A percentile compares a stretch with the other conserved stretches of the same genome.
Conservation (phyloP, 2,797 vertebrate species). For the Euthynnus affinis region DNA sequence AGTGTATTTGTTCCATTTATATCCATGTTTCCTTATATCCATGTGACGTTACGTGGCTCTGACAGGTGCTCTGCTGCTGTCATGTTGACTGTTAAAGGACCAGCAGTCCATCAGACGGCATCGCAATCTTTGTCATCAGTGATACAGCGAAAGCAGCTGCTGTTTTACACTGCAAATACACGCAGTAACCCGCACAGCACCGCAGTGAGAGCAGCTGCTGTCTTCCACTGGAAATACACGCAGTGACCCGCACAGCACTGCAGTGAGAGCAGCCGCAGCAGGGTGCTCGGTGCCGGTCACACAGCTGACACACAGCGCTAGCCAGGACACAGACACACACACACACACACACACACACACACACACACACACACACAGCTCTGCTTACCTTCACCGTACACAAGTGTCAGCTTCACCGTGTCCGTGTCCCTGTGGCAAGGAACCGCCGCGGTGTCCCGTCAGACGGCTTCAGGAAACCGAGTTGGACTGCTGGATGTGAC, state of each 20-base stretch:
- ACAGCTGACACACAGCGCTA: background rate
- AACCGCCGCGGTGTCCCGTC: background rate
- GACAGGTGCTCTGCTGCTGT: constrained; percentile 29
- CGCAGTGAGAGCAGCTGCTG: background rate
- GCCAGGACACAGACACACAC: no score
- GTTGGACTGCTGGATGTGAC: background rate
- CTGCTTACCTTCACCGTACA: constrained; percentile 44
- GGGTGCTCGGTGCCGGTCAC: background rate
- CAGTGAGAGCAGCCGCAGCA: background rate
- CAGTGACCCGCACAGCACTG: background rate
- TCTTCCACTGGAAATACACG: background rate
- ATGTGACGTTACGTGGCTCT: background rate
- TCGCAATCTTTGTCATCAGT: background rate
- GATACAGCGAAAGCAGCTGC: background rate
- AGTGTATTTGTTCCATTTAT: background rate
- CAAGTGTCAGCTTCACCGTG: background rate
- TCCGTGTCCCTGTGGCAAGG: background rate
- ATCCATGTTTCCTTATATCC: no score
- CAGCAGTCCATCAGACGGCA: background rate
- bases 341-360: no score
- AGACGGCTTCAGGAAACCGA: background rate
- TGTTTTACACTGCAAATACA: background rate
- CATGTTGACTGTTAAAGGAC: background rate
- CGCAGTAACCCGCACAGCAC: background rate
- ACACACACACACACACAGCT: no score